Conservation (phyloP, 1,140 invertebrate genomes). For the Pachyrhynchus sulphureomaculatus region DNA sequence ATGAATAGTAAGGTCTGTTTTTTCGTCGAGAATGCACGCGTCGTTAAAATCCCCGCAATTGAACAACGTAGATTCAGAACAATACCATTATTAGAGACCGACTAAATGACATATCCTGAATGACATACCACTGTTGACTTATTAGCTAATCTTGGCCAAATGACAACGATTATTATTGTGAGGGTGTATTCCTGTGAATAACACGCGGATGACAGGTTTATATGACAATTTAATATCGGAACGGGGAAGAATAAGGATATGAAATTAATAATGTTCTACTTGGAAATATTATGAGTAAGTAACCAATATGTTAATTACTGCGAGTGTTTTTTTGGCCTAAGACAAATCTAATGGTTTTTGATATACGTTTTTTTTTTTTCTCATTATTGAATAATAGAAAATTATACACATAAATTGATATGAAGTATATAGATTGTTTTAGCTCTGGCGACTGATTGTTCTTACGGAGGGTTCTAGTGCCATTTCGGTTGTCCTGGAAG, state of each 20-base stretch:
- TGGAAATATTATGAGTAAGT: not conserved
- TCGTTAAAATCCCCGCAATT: too few relatives aligned
- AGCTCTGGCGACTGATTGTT: too few relatives aligned
- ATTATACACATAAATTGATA: too few relatives aligned
- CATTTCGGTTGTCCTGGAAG: too few relatives aligned
- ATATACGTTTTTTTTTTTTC: too few relatives aligned
- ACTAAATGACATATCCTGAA: conserved; percentile 30
- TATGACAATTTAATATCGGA: conserved; percentile 2
- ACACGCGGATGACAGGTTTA: not conserved
- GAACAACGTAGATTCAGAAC: conserved; percentile 31
- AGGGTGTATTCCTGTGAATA: not conserved
- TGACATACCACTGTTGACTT: conserved; percentile 43
- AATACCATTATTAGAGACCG: conserved; percentile 39
- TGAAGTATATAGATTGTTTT: too few relatives aligned
- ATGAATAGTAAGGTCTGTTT: too few relatives aligned
- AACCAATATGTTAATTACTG: not conserved
- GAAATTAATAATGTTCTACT: not conserved
- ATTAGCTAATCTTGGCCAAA: conserved; percentile 40
- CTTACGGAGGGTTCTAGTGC: too few relatives aligned
- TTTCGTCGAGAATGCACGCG: too few relatives aligned
- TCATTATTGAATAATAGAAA: too few relatives aligned
- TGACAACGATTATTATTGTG: conserved; percentile 42
- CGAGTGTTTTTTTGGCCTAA: too few relatives aligned
- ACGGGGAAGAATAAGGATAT: not conserved
- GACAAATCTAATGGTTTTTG: too few relatives aligned